Conservation (phyloP, 1,140 invertebrate species). For the Ostrea edulis region DNA sequence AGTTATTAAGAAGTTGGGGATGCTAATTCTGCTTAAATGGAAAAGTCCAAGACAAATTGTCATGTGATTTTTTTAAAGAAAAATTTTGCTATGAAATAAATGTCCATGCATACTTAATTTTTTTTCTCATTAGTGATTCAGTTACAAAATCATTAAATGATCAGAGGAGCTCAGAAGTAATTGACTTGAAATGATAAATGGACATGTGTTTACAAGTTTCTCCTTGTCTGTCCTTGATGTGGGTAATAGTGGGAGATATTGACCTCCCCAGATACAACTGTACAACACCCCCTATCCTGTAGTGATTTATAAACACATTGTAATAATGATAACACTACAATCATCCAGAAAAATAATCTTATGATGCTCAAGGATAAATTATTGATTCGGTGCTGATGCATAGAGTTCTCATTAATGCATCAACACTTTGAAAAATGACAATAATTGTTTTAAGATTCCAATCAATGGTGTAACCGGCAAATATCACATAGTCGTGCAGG, state of each 20-base stretch:
- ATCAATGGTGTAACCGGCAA: conserved; percentile 13
- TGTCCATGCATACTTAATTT: too few species aligned
- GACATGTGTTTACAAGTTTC: not conserved
- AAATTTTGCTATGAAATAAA: too few species aligned
- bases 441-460: conserved; percentile 39
- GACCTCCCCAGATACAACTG: not conserved
- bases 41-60: too few species aligned
- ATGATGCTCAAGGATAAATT: conserved; percentile 37
- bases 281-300: conserved; percentile 13
- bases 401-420: conserved; percentile 31
- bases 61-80: too few species aligned
- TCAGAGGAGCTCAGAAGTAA: not conserved
- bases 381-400: conserved; percentile 8
- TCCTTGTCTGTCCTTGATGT: conserved; percentile 20
- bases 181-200: conserved; percentile 7
- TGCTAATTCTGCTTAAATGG: too few species aligned
- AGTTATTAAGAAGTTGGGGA: too few species aligned
- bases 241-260: not conserved
- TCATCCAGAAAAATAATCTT: conserved; percentile 2
- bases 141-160: too few species aligned
- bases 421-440: conserved; percentile 39
- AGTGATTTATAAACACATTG: not conserved
- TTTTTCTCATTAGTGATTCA: too few species aligned
- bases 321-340: not conserved
- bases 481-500: conserved; percentile 27